phyloP scores from a whole-genome alignment of 2,113 vertebrate genomes.

The Xiphophorus hellerii region DNA sequence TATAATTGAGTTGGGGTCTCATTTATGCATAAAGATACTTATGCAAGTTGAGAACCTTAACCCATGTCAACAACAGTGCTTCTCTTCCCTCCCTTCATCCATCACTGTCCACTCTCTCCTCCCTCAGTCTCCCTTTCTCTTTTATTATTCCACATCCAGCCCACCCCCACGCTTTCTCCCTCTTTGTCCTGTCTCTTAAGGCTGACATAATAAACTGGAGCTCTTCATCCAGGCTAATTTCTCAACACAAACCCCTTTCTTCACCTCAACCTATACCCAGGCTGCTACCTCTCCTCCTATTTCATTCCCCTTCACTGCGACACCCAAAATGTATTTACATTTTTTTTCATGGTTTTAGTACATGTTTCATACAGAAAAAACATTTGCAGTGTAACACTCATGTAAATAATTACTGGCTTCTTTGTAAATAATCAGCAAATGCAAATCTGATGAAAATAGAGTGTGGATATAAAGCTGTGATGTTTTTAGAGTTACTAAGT shows the following conservation, averaged over 20 bases:
- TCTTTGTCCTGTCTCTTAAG: conserved; percentile 62
- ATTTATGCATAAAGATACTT: not conserved
- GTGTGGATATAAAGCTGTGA: no score
- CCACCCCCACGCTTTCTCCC: conserved; percentile 32
- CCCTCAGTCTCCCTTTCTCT: conserved; percentile 64
- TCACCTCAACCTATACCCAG: conserved; percentile 49
- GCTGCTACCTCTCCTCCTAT: conserved; percentile 31
- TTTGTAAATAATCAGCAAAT: no score
- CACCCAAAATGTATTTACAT: conserved; percentile 47
- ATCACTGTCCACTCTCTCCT: conserved; percentile 75
- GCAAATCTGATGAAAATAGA: no score
- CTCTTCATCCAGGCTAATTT: conserved; percentile 80
- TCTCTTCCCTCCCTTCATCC: conserved; percentile 68
- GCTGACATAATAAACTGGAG: conserved; percentile 76
- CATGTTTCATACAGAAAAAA: no score
- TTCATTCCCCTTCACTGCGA: not conserved
- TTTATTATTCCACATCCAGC: conserved; percentile 63
- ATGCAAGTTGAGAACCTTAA: conserved; percentile 31
- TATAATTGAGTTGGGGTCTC: not conserved
- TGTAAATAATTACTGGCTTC: no score
- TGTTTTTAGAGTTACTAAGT: no score
- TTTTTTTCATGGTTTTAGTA: no score
- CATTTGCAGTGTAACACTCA: no score
- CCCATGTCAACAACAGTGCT: conserved; percentile 51
- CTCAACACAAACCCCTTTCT: conserved; percentile 72